Conservation (phyloP, 2,888 invertebrate species). For the Rosalia funebris region DNA sequence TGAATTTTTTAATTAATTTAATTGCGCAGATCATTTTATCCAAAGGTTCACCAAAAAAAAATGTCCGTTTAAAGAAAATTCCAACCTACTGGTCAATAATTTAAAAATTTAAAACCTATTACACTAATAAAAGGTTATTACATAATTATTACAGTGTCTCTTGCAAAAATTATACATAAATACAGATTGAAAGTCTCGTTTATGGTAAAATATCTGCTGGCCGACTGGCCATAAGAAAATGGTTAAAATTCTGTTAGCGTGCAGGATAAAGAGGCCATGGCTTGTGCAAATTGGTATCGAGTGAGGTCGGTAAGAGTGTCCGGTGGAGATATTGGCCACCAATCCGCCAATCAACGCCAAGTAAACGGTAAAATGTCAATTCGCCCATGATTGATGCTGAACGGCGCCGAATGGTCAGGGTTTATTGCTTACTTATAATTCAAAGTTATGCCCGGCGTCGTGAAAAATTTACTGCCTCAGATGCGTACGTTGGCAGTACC, state of each 20-base stretch:
- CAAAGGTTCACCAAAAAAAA: no score
- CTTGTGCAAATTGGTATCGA: slow-evolving; percentile 45
- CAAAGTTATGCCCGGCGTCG: slow-evolving; percentile 4
- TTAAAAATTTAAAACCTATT: slow-evolving; percentile 11
- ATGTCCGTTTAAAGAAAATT: not conserved
- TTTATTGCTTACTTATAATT: slow-evolving; percentile 29
- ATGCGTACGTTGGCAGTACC: not conserved
- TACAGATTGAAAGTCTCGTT: slow-evolving; percentile 23
- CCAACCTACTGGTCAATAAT: not conserved
- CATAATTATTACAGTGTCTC: slow-evolving; percentile 33
- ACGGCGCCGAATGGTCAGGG: slow-evolving; percentile 30
- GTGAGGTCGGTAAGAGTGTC: slow-evolving; percentile 36
- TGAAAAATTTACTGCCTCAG: not conserved
- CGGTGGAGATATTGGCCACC: slow-evolving; percentile 37
- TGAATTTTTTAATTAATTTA: no score
- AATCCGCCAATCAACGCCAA: slow-evolving; percentile 35
- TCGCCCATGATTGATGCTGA: slow-evolving; percentile 34
- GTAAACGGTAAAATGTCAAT: slow-evolving; percentile 34
- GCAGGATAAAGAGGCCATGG: slow-evolving; percentile 47
- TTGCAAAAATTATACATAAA: slow-evolving; percentile 15
- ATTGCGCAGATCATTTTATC: no score
- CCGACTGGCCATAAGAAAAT: slow-evolving; percentile 24
- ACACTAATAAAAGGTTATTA: slow-evolving; percentile 30
- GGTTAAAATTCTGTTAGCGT: slow-evolving; percentile 37
- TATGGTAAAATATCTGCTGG: slow-evolving; percentile 16